Evolutionary conservation across 2,888 invertebrate species (phyloP), one percentile per base, ranked within the genome.

Genomic region (Ashinkailepas kermadecensis): DNA sequence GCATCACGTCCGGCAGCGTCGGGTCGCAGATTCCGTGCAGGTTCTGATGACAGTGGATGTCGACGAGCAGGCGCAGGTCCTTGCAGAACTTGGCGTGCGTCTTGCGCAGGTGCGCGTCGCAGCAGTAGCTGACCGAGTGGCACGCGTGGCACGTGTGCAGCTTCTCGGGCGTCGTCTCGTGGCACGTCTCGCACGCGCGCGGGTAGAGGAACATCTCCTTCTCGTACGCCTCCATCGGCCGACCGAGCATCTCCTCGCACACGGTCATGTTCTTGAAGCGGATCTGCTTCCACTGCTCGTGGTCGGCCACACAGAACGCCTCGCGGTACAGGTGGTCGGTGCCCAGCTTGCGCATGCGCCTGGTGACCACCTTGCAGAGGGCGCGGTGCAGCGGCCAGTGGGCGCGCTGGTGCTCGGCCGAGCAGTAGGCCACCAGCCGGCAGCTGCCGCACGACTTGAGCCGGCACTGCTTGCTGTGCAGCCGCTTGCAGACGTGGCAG

Each of bases 51-150:
- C n/a, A 21, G 78, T 57, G 56, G 21, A 78, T 54, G 56, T 57
- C 57, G n/a, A 57, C 78, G 7, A 78, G 57, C 21, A 57, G 56
- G 10, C 57, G 56, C 78, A 78, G 81, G n/a, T 67, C 21, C 21
- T 74, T 25, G 62, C 83, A 83, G 81, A 80, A 81, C 39, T 64
- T 78, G 15, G 23, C 25, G 78, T 83, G 83, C 15, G 78, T 81
- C 64, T 70, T 13, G 12, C 25, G 25, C n/a, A 25, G 21, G 64
- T 83, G 83, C 18, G 18, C 62, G 11, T 80, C 78, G 10, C 78
- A 81, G 59, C 83, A 83, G 67, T 82, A 83, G 80, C 81, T 82
- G 21, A 83, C 83, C 10, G 82, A 81, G 21, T 70, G 81, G 23
- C 83, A 83, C 18, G 25, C 12, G 12, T 56, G 59, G 70, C 83